phyloP scores from a whole-genome alignment of 1,140 invertebrate species.

The Rhagoletis zephyria region DNA sequence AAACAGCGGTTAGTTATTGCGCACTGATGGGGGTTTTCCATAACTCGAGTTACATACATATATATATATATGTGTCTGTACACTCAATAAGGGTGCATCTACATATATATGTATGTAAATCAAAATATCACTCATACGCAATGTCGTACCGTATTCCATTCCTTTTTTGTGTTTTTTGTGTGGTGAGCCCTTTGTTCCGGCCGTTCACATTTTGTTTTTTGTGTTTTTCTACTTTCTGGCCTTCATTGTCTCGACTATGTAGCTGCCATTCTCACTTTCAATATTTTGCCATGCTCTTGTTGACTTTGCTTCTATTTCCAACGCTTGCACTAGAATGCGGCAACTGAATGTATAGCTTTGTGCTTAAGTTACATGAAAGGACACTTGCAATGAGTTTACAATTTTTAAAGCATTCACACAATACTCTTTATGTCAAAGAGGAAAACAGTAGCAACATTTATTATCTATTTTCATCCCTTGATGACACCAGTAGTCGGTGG shows the following conservation, averaged over 20 bases:
- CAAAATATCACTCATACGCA: not conserved
- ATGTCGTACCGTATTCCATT: not conserved
- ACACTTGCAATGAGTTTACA: not conserved
- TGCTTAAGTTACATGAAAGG: not conserved
- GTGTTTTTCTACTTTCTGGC: not conserved
- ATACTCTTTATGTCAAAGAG: not conserved
- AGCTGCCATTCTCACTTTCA: not conserved
- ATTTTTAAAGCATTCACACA: not conserved
- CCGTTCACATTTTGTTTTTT: not conserved
- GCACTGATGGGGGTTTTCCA: no score
- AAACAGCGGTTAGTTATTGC: no score
- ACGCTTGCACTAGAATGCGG: not conserved
- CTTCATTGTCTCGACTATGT: not conserved
- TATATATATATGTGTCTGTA: no score
- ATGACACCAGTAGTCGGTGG: not conserved
- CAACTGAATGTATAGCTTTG: not conserved
- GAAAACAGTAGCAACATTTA: not conserved
- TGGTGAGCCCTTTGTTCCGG: not conserved
- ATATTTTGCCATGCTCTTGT: not conserved
- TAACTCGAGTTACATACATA: not conserved
- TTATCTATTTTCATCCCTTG: not conserved
- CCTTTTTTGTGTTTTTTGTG: not conserved
- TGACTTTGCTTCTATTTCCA: not conserved
- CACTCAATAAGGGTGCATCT: not conserved
- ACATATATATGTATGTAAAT: not conserved